Conservation (phyloP, 2,113 vertebrate species). For the Rhinichthys klamathensis region DNA sequence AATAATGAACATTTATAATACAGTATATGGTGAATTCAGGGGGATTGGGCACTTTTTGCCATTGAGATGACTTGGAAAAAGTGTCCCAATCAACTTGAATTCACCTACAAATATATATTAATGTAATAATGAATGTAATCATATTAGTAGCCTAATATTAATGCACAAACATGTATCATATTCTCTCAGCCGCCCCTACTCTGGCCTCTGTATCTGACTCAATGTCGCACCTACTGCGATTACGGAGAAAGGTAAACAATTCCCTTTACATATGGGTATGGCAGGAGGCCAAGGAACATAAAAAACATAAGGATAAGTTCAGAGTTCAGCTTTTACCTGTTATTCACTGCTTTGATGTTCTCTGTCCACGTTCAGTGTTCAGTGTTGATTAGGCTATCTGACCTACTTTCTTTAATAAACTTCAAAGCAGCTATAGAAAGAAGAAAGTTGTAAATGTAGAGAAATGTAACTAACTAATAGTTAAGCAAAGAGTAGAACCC, state of each 20-base stretch:
- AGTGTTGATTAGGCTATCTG: not conserved
- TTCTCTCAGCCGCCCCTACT: not conserved
- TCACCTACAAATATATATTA: too few relatives aligned
- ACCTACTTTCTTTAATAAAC: not conserved
- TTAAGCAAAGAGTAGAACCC: not conserved
- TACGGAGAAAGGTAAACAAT: conserved; percentile 51
- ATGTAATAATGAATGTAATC: too few relatives aligned
- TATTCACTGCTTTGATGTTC: conserved; percentile 24
- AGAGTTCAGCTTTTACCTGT: conserved; percentile 37
- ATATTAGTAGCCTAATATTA: not conserved
- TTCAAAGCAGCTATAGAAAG: not conserved
- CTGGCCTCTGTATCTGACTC: conserved; percentile 7
- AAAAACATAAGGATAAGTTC: conserved; percentile 34
- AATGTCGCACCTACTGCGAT: not conserved
- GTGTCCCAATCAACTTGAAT: too few relatives aligned
- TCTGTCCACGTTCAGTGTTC: not conserved
- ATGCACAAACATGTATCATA: not conserved
- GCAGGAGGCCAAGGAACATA: conserved; percentile 47
- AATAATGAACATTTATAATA: too few relatives aligned
- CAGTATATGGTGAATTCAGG: too few relatives aligned
- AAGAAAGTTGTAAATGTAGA: not conserved
- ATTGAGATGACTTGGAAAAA: too few relatives aligned
- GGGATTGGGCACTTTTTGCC: too few relatives aligned
- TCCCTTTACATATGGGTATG: conserved; percentile 43
- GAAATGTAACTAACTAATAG: too few relatives aligned